These are phyloP conservation scores for Lasioglossum marginatum DNA, from an alignment of 2,888 invertebrate species.

Conservation along the genomic window DNA sequence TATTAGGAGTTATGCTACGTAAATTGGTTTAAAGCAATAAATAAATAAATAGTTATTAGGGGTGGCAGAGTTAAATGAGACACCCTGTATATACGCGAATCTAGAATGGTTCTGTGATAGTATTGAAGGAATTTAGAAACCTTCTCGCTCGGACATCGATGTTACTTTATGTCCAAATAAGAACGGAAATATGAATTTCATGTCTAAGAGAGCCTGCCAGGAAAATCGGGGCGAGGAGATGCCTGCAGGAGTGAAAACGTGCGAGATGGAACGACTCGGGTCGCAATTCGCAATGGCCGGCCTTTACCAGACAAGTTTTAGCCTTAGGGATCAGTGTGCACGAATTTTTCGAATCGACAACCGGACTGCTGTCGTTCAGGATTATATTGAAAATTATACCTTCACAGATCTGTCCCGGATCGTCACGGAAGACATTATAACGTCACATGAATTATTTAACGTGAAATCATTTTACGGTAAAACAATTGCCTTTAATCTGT, in stretches of 20 bases:
- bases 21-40: no score
- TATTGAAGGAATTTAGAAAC: slow-evolving; percentile 9
- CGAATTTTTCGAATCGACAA: slow-evolving; percentile 2
- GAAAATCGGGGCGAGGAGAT: slow-evolving; percentile 17
- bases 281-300: not conserved
- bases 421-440: not conserved
- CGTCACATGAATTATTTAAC: slow-evolving; percentile 33
- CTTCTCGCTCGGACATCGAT: not conserved
- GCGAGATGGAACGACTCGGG: slow-evolving; percentile 5
- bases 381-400: slow-evolving; percentile 37
- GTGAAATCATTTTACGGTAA: not conserved
- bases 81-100: not conserved
- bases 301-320: slow-evolving; percentile 15
- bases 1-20: no score
- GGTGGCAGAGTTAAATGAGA: no score
- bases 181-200: slow-evolving; percentile 14
- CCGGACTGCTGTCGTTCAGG: slow-evolving; percentile 16
- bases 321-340: slow-evolving; percentile 4
- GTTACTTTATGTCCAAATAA: slow-evolving; percentile 9
- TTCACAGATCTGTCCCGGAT: not conserved
- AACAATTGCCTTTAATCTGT: not conserved
- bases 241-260: slow-evolving; percentile 33
- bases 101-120: not conserved
- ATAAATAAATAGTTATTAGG: no score
- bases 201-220: not conserved